These are phyloP conservation scores for Cephus spinipes DNA, from an alignment of 2,888 invertebrate species.

Conservation along the genomic window DNA sequence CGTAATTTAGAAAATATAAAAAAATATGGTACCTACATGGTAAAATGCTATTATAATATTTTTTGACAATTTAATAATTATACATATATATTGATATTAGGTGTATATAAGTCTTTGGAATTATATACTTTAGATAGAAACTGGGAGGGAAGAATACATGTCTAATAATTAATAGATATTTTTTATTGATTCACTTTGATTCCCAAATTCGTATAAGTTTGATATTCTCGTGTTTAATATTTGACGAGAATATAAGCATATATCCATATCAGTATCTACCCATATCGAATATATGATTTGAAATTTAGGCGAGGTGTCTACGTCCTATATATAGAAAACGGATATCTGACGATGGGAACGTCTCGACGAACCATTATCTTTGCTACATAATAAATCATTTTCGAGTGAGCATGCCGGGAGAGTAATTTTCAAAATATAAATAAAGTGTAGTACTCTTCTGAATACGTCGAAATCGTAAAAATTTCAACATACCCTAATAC, in stretches of 20 bases:
- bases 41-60: too few relatives aligned
- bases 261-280: not conserved
- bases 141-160: not conserved
- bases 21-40: too few relatives aligned
- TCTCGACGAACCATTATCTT: conserved; percentile 16
- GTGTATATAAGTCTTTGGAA: not conserved
- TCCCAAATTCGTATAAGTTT: not conserved
- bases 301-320: conserved; percentile 5
- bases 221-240: not conserved
- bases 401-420: not conserved
- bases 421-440: not conserved
- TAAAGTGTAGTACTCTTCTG: not conserved
- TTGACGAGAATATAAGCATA: not conserved
- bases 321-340: conserved; percentile 16
- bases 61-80: too few relatives aligned
- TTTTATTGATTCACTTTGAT: not conserved
- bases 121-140: not conserved
- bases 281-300: conserved; percentile 7
- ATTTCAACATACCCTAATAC: not conserved
- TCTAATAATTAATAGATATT: not conserved
- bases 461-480: conserved; percentile 12
- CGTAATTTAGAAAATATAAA: not conserved
- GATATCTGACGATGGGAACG: conserved; percentile 24
- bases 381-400: conserved; percentile 31
- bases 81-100: too few relatives aligned